These are phyloP conservation scores for Dasypogon diadema DNA, from an alignment of 2,888 invertebrate species.

Conservation along the genomic window DNA sequence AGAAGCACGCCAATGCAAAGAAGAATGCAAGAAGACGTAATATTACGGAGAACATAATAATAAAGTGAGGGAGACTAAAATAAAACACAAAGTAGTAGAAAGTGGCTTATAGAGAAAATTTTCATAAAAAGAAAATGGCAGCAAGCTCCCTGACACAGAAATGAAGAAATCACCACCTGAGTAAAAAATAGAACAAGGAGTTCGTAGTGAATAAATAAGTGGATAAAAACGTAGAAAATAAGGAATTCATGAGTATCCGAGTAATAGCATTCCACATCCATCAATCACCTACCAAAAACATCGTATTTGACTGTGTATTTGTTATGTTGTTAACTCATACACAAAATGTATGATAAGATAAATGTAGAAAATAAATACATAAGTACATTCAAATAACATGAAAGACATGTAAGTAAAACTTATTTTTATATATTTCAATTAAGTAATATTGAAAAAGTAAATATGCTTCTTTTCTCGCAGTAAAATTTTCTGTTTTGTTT, in stretches of 20 bases:
- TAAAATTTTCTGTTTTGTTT: not conserved
- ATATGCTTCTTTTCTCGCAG: conserved; percentile 39
- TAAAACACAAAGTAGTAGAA: conserved; percentile 22
- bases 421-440: conserved; percentile 36
- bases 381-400: conserved; percentile 22
- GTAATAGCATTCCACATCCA: conserved; percentile 26
- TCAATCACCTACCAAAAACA: conserved; percentile 25
- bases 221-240: not conserved
- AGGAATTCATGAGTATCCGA: not conserved
- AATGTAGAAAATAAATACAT: conserved; percentile 37
- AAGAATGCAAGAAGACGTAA: not conserved
- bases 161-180: conserved; percentile 29
- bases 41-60: not conserved
- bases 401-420: conserved; percentile 50
- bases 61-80: not conserved
- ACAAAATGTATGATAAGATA: conserved; percentile 42
- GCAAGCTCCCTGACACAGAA: not conserved
- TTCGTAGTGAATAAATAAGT: conserved; percentile 14
- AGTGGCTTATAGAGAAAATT: conserved; percentile 10
- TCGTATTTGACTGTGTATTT: conserved; percentile 46
- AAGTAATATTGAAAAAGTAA: conserved; percentile 20
- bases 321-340: conserved; percentile 49
- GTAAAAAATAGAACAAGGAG: not conserved
- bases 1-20: conserved; percentile 30
- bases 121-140: not conserved